Conservation (phyloP, 2,888 invertebrate species). For the Drosophila dives region DNA sequence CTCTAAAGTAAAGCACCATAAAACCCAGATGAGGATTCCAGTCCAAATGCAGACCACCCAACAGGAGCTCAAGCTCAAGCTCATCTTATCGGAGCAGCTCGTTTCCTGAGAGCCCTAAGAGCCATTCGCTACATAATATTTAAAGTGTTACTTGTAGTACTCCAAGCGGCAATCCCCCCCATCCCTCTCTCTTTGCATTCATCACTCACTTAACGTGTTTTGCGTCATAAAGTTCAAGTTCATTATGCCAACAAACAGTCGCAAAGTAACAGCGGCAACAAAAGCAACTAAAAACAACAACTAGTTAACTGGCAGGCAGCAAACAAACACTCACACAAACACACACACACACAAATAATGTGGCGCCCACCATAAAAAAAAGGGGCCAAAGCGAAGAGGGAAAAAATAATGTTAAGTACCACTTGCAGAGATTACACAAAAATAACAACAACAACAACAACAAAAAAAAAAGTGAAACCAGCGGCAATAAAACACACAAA, state of each 20-base stretch:
- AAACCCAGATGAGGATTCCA: slow-evolving; percentile 17
- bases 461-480: slow-evolving; percentile 51
- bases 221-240: slow-evolving; percentile 80
- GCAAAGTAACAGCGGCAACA: slow-evolving; percentile 43
- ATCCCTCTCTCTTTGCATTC: slow-evolving; percentile 35
- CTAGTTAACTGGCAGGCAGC: slow-evolving; percentile 39
- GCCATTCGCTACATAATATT: slow-evolving; percentile 28
- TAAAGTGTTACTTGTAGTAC: slow-evolving; percentile 52
- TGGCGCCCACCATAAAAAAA: slow-evolving; percentile 45
- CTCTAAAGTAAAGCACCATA: slow-evolving; percentile 32
- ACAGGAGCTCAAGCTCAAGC: slow-evolving; percentile 8
- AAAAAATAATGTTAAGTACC: slow-evolving; percentile 57
- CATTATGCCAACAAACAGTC: slow-evolving; percentile 62
- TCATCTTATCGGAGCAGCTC: slow-evolving; percentile 19
- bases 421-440: slow-evolving; percentile 76
- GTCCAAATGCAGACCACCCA: slow-evolving; percentile 4
- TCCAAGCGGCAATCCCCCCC: slow-evolving; percentile 6
- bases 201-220: slow-evolving; percentile 73
- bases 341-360: not conserved
- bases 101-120: slow-evolving; percentile 28
- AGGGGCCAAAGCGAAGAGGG: slow-evolving; percentile 17
- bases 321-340: slow-evolving; percentile 25
- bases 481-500: slow-evolving; percentile 42
- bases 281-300: slow-evolving; percentile 43
- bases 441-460: slow-evolving; percentile 29